These are phyloP conservation scores for Petaurus breviceps DNA, from an alignment of 2,113 vertebrate species.

Conservation along the genomic window DNA sequence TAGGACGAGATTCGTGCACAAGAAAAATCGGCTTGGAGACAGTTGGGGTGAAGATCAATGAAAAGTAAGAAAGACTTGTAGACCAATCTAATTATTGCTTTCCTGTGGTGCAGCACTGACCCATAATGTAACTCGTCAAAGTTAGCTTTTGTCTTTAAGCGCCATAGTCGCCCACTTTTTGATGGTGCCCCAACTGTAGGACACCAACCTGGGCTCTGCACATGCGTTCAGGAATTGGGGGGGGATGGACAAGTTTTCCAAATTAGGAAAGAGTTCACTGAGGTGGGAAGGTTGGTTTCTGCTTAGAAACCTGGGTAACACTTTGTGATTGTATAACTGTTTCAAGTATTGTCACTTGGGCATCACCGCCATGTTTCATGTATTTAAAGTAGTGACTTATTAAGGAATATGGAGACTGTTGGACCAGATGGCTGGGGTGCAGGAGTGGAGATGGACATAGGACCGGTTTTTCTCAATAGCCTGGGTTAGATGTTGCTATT, in stretches of 20 bases:
- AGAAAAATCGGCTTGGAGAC: conserved; percentile 87
- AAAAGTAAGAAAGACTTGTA: conserved; percentile 82
- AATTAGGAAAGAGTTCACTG: background rate
- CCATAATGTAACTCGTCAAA: background rate
- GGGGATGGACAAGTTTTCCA: no score
- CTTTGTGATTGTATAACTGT: background rate
- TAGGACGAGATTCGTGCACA: conserved; percentile 89
- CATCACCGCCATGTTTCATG: background rate
- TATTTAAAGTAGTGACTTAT: background rate
- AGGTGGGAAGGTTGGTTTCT: background rate
- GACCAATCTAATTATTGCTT: background rate
- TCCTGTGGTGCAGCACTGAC: background rate
- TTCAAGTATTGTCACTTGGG: background rate
- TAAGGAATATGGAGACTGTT: background rate
- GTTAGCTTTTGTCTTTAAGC: background rate
- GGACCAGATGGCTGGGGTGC: background rate
- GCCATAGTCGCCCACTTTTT: background rate
- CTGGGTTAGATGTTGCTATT: background rate
- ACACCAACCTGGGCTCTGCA: background rate
- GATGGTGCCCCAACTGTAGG: background rate
- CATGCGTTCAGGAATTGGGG: background rate
- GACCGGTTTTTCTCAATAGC: background rate
- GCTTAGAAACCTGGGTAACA: background rate
- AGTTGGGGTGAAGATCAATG: conserved; percentile 88
- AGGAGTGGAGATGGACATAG: background rate